Conservation (phyloP, 2,888 invertebrate genomes). For the Polydrusus tereticollis region DNA sequence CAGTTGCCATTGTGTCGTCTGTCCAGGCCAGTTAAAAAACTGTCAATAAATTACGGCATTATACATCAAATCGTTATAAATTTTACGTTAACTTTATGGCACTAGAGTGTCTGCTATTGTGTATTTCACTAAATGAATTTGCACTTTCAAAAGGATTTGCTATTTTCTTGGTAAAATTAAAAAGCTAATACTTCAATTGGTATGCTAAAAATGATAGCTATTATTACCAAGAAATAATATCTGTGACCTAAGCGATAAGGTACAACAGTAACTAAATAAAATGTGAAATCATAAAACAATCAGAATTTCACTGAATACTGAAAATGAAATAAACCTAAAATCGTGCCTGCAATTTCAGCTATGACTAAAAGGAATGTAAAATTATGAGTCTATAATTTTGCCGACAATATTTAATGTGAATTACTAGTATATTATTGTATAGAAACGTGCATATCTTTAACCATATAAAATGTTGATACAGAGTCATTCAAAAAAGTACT, state of each 20-base stretch:
- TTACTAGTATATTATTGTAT: not conserved
- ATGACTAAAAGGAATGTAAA: not conserved
- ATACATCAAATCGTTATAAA: constrained; percentile 44
- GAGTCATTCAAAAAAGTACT: no score
- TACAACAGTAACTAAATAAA: no score
- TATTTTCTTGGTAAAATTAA: constrained; percentile 3
- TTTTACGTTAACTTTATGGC: constrained; percentile 43
- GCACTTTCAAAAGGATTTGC: constrained; percentile 19
- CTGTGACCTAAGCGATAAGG: no score
- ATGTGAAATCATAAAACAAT: no score
- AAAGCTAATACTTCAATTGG: not conserved
- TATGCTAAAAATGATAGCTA: not conserved
- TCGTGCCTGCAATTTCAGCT: not conserved
- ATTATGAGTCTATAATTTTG: not conserved
- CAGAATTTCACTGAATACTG: no score
- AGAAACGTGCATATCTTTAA: no score
- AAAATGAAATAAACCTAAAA: not conserved
- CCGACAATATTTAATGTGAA: not conserved
- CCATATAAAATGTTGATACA: no score
- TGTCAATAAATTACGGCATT: constrained; percentile 49
- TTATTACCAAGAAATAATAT: no score
- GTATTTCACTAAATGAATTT: constrained; percentile 37
- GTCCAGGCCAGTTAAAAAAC: constrained; percentile 43
- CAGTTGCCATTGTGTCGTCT: constrained; percentile 46
- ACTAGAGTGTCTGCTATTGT: constrained; percentile 32